Conservation (phyloP, 1,140 invertebrate genomes). For the Hyles euphorbiae region DNA sequence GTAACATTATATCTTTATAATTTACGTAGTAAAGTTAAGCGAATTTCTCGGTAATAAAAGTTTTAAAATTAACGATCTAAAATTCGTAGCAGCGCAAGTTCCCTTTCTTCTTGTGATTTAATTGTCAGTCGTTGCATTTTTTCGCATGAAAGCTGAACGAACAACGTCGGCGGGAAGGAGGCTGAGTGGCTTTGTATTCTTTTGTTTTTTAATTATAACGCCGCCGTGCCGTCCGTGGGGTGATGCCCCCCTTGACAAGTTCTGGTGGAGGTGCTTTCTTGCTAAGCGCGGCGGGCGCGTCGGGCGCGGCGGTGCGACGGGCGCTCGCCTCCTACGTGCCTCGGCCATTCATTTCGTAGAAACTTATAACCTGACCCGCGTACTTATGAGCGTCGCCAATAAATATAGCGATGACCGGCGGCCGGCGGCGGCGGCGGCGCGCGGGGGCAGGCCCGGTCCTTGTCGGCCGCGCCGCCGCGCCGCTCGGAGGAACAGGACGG, state of each 20-base stretch:
- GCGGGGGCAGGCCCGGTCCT: conserved; percentile 24
- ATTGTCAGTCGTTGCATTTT: conserved; percentile 45
- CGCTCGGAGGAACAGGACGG: conserved; percentile 48
- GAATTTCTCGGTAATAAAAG: not conserved
- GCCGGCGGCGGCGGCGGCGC: conserved; percentile 21
- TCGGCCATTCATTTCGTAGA: conserved; percentile 71
- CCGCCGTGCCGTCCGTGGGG: conserved; percentile 47
- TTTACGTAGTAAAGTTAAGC: too few relatives aligned
- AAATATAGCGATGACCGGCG: conserved; percentile 75
- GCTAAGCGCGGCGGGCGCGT: conserved; percentile 54
- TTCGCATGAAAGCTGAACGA: conserved; percentile 43
- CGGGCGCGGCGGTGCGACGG: conserved; percentile 38
- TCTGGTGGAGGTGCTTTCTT: conserved; percentile 66
- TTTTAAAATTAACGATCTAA: conserved; percentile 1
- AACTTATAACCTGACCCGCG: conserved; percentile 75
- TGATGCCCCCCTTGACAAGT: conserved; percentile 47
- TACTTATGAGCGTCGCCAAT: conserved; percentile 76
- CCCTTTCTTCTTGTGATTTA: conserved; percentile 23
- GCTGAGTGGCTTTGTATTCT: conserved; percentile 71
- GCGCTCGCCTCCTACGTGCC: conserved; percentile 65
- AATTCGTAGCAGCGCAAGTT: conserved; percentile 1
- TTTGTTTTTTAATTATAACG: conserved; percentile 75
- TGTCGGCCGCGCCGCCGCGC: conserved; percentile 31
- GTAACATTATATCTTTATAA: too few relatives aligned
- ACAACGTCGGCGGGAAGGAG: conserved; percentile 50